phyloP scores from a whole-genome alignment of 2,797 vertebrate genomes.

The Alca torda region DNA sequence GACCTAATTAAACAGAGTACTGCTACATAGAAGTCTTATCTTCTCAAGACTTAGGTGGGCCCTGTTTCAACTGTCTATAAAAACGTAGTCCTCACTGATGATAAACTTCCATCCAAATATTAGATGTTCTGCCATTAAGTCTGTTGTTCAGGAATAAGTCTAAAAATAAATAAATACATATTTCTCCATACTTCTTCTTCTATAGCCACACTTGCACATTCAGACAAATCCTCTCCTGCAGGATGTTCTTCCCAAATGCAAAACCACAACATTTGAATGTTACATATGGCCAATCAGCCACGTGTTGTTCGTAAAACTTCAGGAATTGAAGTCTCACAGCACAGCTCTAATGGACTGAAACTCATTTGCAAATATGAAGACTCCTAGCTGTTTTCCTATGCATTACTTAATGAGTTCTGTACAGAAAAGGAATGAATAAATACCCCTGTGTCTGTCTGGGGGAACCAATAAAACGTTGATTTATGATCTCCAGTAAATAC shows the following conservation, averaged over 20 bases:
- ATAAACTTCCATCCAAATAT: not conserved
- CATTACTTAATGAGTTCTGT: not conserved
- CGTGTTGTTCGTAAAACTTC: not conserved
- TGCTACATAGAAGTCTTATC: not conserved
- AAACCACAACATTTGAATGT: not conserved
- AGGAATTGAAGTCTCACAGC: not conserved
- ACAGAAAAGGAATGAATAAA: not conserved
- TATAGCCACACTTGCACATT: not conserved
- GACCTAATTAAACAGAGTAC: not conserved
- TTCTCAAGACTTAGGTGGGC: not conserved
- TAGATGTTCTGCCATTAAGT: not conserved
- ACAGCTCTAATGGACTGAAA: not conserved
- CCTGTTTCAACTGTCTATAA: not conserved
- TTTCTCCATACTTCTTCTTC: not conserved
- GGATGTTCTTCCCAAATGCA: not conserved
- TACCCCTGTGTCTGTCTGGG: not conserved
- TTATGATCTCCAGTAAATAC: not conserved
- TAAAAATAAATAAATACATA: not conserved
- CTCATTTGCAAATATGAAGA: not conserved
- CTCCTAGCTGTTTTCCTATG: not conserved
- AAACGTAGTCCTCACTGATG: not conserved
- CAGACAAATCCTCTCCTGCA: not conserved
- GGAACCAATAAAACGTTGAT: not conserved
- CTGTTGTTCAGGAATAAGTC: not conserved
- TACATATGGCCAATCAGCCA: not conserved